Base-by-base conservation (phyloP, 2,888 invertebrate species). In the Caenorhabditis sp. region DNA sequence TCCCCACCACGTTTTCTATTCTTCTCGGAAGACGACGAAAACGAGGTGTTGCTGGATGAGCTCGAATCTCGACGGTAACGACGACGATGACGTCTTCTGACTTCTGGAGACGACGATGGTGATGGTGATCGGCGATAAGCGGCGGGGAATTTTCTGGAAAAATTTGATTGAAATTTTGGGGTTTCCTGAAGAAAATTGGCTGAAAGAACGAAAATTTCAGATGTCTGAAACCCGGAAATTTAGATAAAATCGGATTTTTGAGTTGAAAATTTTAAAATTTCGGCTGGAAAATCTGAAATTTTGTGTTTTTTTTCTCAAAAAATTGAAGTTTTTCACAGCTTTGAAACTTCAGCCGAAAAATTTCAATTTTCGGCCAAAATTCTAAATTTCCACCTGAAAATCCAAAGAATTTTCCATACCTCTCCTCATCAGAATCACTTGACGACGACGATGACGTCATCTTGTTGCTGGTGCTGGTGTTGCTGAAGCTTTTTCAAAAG, bases 91-190 rank as follows among this genome's bases (percentile, higher is more conserved):
- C 69, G 41, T 70, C 44, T 73, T 35, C 69, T 12, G 10, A 26
- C 12, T 26, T 19, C 14, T 35, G 12, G 22, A 14, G 8, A n/a
- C 38, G 38, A 38, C 38, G 38, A 38, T 12, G 47, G 10, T 14
- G 44, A 16, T 44, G 44, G 5, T n/a, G n/a, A n/a, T 44, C 47
- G 41, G 2, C 61, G 69, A 19, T 81, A 81, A 0, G 81, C 66
- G 2, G 44, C 16, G 0, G 81, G 81, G 19, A 81, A 54, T 24
- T 26, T 35, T 54, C 68, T 54, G 54, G 14, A 54, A 26, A n/a
- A 14, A 26, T 54, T 47, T 14, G 10, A 14, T 2, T n/a, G n/a
- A n/a, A 47, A 14, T 47, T 10, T 44, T 44, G 44, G 44, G 44
- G 16, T 16, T 44, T n/a, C n/a, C n/a, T n/a, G n/a, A n/a, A n/a